Base-by-base conservation (phyloP, 1,140 invertebrate genomes). In the Schlechtendalia chinensis region DNA sequence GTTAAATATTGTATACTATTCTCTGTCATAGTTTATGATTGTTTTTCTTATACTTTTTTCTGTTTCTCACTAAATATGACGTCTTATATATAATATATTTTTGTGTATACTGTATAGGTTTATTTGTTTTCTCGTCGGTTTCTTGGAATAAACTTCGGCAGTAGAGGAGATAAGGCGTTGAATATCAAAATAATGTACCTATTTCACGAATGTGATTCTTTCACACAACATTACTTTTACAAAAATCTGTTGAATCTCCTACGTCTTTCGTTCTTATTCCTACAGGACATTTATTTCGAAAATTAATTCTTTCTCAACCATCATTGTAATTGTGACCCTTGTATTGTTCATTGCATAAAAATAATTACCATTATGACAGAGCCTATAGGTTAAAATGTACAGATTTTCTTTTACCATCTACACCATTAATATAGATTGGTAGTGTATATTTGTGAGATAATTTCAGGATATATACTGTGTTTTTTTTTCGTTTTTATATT, bases 1-100 rank as follows among this genome's bases (percentile, higher is more conserved):
- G 50, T 72, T 72, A 72, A 72, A 72, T 72, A 72, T 72, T 72
- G 47, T 54, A 72, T 54, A 54, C 8, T 53, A 72, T 72, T 72
- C 47, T 53, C 16, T 53, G 24, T 29, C 16, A 17, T 72, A 67
- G 47, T 72, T 72, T 72, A 72, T 72, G 24, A 47, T 19, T 71
- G 47, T 54, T 54, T 72, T 71, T 50, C 8, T n/a, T 72, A 19
- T 53, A 17, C 50, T 27, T 67, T 45, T 71, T 27, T 71, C 6
- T 53, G 22, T 53, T 16, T 24, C 14, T 53, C 10, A 1, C n/a
- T 8, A 27, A 1, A 1, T 8, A 24, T 12, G 22, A 5, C 1
- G 1, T 5, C 47, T 11, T n/a, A 5, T 32, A 54, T 19, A 12
- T 29, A n/a, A 53, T 22, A 17, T n/a, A n/a, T 6, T 24, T 53